Base-by-base conservation (phyloP, 2,113 vertebrate genomes). In the Cephalopterus ornatus region DNA sequence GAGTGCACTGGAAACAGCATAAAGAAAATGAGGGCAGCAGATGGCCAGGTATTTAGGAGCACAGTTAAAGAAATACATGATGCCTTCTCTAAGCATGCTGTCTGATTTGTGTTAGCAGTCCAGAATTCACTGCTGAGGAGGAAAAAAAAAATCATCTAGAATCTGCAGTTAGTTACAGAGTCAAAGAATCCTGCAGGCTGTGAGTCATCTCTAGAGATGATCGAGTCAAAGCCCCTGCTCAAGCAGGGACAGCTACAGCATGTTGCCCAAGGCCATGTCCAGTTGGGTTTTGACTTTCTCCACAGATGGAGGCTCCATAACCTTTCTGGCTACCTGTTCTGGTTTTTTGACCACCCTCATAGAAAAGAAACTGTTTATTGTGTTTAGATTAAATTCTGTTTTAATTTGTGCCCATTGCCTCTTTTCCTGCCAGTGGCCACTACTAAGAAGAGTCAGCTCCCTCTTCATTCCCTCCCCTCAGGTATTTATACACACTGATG, bases 1-100 rank as follows among this genome's bases (percentile, higher is more conserved):
- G 39, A 84, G 9, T 8, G 16, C 39, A 49, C 35, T 68, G 50
- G 27, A 46, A 87, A 73, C 3, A 68, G 41, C n/a, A 24, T 53
- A 42, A 68, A 79, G 66, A 75, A 85, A 92, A 89, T 17, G 49
- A 85, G 73, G 53, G 70, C 71, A 92, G 65, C 66, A 92, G 73
- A 84, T 68, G 70, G 68, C 37, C 68, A 55, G 33, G 61, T 91
- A 78, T 89, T 89, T 56, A 87, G 80, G 35, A 81, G 52, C 26
- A 42, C 5, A 32, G n/a, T 41, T 85, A 72, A 47, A 91, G 41
- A 78, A 93, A 91, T 20, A 67, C 55, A 53, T 20, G 11, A 72
- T 22, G 33, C 3, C 37, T 85, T 66, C 58, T 58, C 59, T 58
- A 83, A 77, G 68, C 30, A 37, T 12, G 13, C 19, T 81, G 10